Base-by-base conservation (phyloP, 35 echinoderm and acorn worm species). In the Ophiothrix spiculata region DNA sequence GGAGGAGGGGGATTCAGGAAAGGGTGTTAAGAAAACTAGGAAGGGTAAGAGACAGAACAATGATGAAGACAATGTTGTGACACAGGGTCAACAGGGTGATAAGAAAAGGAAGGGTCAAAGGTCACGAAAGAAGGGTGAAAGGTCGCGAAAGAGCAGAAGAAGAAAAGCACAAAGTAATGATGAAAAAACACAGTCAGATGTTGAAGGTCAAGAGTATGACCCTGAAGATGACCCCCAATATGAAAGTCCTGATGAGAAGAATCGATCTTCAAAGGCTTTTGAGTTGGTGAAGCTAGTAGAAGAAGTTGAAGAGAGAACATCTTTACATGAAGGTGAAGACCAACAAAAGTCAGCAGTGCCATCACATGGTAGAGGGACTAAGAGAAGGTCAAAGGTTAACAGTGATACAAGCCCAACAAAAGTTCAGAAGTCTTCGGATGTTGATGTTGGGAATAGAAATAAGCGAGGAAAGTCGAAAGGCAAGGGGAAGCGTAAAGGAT, bases 111-210 rank as follows among this genome's bases (percentile, higher is more conserved):
- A 29, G 76, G 13, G 15, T 2, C 34, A 77, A 75, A 56, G 23
- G 4, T 25, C 29, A 33, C 38, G 36, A 16, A 38, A 56, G 69
- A 75, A 1, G 31, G 4, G 37, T 19, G 19, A 78, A 6, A 23
- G 40, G 77, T 77, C 75, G 34, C 29, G 76, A 80, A 1, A 31
- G 4, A 0, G 35, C 12, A 23, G 77, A 91, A 14, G 88, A 85
- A 32, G 75, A 79, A 64, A 75, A 90, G 29, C 10, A 37, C 10
- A 41, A 82, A 56, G 40, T 82, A 10, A 15, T 10, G 42, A 49
- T 49, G 42, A 49, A 6, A 49, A 19, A 49, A 49, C 6, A 49
- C n/a, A n/a, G n/a, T n/a, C n/a, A n/a, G n/a, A n/a, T n/a, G n/a
- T n/a, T n/a, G n/a, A n/a, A n/a, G n/a, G n/a, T n/a, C n/a, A n/a